A percentile compares a stretch with the other conserved stretches of the same genome.
Evolutionary conservation across 2,113 vertebrate genomes (phyloP).

Genomic region (Oostethus manadensis): DNA sequence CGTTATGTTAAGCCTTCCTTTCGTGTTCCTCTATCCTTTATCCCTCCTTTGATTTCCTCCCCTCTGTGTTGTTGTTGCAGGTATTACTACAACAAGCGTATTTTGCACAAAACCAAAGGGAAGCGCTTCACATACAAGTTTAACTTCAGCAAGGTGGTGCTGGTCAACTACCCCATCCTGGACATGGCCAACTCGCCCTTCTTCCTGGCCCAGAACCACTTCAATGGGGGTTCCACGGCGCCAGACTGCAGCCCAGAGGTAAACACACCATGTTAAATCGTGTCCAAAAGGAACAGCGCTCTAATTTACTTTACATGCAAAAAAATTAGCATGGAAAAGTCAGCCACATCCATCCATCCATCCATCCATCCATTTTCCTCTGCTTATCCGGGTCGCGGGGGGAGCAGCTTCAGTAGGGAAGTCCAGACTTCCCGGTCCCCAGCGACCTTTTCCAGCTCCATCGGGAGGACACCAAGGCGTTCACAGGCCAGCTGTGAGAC

Average conservation of each 20-base stretch:
- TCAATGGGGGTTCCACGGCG: constrained; percentile 69
- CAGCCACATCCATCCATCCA: too few relatives aligned
- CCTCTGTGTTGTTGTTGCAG: constrained; percentile 58
- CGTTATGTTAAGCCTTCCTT: constrained; percentile 54
- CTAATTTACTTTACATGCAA: not conserved
- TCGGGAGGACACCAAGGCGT: too few relatives aligned
- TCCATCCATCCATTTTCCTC: too few relatives aligned
- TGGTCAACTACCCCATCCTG: constrained; percentile 86
- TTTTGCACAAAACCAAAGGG: constrained; percentile 92
- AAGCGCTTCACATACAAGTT: constrained; percentile 95
- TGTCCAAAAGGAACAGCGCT: too few relatives aligned
- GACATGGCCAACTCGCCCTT: constrained; percentile 84
- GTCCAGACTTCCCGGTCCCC: too few relatives aligned
- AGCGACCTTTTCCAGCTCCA: too few relatives aligned
- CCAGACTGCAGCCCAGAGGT: constrained; percentile 85
- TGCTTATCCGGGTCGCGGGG: too few relatives aligned
- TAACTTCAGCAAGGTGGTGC: constrained; percentile 90
- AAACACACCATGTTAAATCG: constrained; percentile 9
- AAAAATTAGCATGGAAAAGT: not conserved
- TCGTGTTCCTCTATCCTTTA: constrained; percentile 38
- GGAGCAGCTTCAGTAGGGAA: too few relatives aligned
- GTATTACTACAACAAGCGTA: constrained; percentile 93
- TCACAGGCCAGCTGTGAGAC: too few relatives aligned
- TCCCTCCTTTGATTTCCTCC: constrained; percentile 36
- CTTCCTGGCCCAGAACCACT: constrained; percentile 81